Evolutionary conservation across 1,140 invertebrate species (phyloP).

Genomic region (Parapsyche elsis): DNA sequence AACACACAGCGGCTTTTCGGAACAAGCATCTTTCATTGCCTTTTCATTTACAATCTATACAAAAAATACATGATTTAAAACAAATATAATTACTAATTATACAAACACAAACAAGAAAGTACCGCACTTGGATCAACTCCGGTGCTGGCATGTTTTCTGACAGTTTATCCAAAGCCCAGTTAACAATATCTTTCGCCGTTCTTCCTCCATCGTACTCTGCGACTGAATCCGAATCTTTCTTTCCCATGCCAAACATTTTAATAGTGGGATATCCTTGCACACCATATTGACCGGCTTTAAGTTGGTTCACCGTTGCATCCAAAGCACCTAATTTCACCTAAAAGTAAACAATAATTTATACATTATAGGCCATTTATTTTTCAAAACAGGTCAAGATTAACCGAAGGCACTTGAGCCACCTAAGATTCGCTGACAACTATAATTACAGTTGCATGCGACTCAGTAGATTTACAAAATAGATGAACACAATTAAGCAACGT

Average conservation of each 20-base stretch:
- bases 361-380: no score
- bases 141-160: slow-evolving; percentile 90
- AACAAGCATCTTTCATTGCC: slow-evolving; percentile 80
- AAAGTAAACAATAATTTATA: background rate
- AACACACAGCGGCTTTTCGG: slow-evolving; percentile 90
- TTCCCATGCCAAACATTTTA: slow-evolving; percentile 91
- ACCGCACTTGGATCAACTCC: slow-evolving; percentile 80
- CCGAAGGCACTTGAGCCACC: no score
- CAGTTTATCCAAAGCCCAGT: slow-evolving; percentile 88
- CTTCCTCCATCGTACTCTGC: slow-evolving; percentile 92
- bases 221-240: slow-evolving; percentile 77
- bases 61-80: slow-evolving; percentile 39
- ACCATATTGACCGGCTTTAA: slow-evolving; percentile 81
- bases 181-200: slow-evolving; percentile 90
- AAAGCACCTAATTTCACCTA: slow-evolving; percentile 93
- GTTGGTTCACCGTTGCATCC: slow-evolving; percentile 93
- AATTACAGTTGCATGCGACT: no score
- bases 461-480: no score
- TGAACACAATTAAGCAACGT: no score
- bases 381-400: no score
- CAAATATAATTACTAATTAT: background rate
- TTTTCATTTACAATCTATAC: slow-evolving; percentile 70
- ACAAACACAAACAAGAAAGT: background rate
- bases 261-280: slow-evolving; percentile 97
- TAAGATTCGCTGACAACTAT: no score